Evolutionary conservation across 2,888 invertebrate genomes (phyloP), one percentile per base, ranked within the genome.

Genomic region (Zaprionus obscuricornis): DNA sequence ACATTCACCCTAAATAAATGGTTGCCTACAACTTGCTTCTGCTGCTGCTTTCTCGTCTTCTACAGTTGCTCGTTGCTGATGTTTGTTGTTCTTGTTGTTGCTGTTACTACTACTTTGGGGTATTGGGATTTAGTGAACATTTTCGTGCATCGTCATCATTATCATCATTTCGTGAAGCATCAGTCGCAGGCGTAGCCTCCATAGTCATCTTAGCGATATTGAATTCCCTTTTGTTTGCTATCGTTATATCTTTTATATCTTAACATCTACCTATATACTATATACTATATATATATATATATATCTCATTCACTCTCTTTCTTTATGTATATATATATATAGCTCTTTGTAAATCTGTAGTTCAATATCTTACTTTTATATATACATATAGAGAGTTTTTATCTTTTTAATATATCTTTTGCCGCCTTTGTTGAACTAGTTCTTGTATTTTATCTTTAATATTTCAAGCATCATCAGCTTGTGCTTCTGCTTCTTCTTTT

Each of bases 111-210:
- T 20, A 31, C 45, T 47, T 50, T 57, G 40, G 62, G 59, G 58
- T n/a, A 55, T 73, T 66, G 47, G 54, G 33, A 58, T 64, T 72
- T 84, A 58, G 84, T 74, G 43, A 78, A 78, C n/a, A n/a, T 62
- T 57, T 79, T 79, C 79, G 78, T 82, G 82, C 82, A 72, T 66
- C 69, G 70, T 84, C 85, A 79, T 79, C 59, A 74, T 74, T 71
- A 68, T 74, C 64, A 66, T 68, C 70, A 66, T 56, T 31, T 54
- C 33, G 34, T 46, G 56, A 26, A 16, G 14, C 24, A 6, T 24
- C 16, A 10, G n/a, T 5, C 16, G 11, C 33, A 22, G 47, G 36
- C 16, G 31, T 50, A 42, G 56, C 54, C 70, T 51, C 50, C 39
- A 27, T 45, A 16, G 40, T 54, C 18, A 11, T 33, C 17, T 17